Base-by-base conservation (phyloP, 2,797 vertebrate species). In the Denticeps clupeoides region DNA sequence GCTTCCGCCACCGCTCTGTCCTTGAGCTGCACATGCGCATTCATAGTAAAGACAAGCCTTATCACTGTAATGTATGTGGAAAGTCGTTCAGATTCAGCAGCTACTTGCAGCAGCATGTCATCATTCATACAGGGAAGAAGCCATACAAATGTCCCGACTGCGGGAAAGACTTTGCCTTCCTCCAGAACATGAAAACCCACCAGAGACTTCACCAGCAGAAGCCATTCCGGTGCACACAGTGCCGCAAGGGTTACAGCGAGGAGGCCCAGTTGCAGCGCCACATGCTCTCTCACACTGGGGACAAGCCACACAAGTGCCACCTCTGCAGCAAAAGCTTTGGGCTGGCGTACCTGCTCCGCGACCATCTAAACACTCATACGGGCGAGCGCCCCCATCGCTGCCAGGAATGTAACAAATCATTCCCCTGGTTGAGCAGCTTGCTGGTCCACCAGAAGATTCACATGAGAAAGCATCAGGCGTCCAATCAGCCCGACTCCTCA, bases 341-440 rank as follows among this genome's bases (percentile, higher is more conserved):
- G 2, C 63, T 87, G 28, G 80, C 81, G 0, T 87, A 84, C 59
- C 68, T 85, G 53, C 79, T 87, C 7, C 81, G 83, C 1, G 83
- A 87, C 62, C 85, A 87, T 66, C 76, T 85, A 64, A 86, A 87
- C 68, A 85, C 84, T 0, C 85, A 87, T 68, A 87, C 83, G 0
- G 85, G 85, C 1, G 81, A 83, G 57, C 68, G 82, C 57, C 85
- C 84, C 15, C 83, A 87, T 59, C 75, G 71, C 47, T 87, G 85
- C 26, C 73, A 77, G 1, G 82, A 85, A 62, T 87, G 85, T 48
- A 58, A 79, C 56, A 87, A 87, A 59, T 72, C 75, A 1, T 87
- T 87, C 25, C 81, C 81, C 27, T 87, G 83, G 83, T 79, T 86
- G 12, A 85, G 83, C 66, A 87, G 82, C 65, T 68, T 87, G 45